Base-by-base conservation (phyloP, 2,888 invertebrate genomes). In the Mayetiola destructor region DNA sequence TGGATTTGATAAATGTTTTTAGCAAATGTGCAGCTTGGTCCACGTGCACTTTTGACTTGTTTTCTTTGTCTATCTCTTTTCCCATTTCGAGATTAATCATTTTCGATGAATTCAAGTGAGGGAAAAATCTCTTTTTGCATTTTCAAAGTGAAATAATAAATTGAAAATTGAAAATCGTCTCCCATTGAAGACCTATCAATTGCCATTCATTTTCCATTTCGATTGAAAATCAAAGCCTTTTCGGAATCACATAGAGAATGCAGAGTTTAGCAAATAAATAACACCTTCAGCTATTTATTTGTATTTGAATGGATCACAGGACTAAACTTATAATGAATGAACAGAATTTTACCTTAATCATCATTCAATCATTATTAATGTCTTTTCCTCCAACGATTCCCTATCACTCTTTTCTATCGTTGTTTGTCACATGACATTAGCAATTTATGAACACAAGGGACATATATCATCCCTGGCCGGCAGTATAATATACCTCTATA, bases 301-400 rank as follows among this genome's bases (percentile, higher is more conserved):
- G 32, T 12, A 32, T 32, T n/a, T 12, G 32, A 32, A 9, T 12
- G 32, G 32, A 32, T 32, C 8, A 14, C 23, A 2, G 27, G 6
- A 4, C 4, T 48, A n/a, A n/a, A 27, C 27, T 27, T 48, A 27
- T 23, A 48, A 48, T 27, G 48, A 42, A 42, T 42, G 3, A 18
- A 39, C 6, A 5, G 39, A 39, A 40, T 21, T 40, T 40, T 48
- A 27, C 18, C 48, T 27, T 48, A 48, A 48, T 48, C 48, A 48
- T 48, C 48, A 48, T 48, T 48, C 48, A 48, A 48, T 48, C 48
- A 48, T 48, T 48, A 48, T 48, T 48, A 48, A 48, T 48, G 48
- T 48, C 27, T 23, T 23, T 3, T 27, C 27, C 27, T 48, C 4
- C 48, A 27, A n/a, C n/a, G n/a, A n/a, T n/a, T n/a, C n/a, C n/a